These are phyloP conservation scores for Petrocephalus microphthalmus DNA, from an alignment of 2,113 vertebrate species.

Conservation along the genomic window DNA sequence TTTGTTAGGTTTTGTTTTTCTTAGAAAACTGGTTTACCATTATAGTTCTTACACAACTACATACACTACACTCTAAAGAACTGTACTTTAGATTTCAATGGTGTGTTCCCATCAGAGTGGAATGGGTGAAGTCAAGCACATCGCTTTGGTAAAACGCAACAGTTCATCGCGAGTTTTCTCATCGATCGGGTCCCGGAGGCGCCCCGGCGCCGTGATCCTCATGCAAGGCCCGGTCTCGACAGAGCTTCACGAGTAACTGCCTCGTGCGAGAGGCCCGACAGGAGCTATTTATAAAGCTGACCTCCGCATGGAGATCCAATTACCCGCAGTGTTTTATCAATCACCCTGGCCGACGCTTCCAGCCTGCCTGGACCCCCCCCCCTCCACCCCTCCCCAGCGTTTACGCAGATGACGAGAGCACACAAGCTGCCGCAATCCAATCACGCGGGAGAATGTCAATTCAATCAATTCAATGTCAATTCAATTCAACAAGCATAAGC, in stretches of 20 bases:
- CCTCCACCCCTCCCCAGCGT: too few relatives aligned
- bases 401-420: not conserved
- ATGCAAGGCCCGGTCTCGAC: not conserved
- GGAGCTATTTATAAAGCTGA: conserved; percentile 16
- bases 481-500: not conserved
- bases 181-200: not conserved
- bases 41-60: not conserved
- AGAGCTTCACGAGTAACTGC: not conserved
- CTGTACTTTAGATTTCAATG: not conserved
- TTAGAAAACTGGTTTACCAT: not conserved
- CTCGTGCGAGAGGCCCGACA: not conserved
- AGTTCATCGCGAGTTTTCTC: not conserved
- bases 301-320: conserved; percentile 16
- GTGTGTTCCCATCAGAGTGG: not conserved
- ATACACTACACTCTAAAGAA: not conserved
- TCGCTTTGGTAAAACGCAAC: not conserved
- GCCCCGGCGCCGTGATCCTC: not conserved
- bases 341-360: not conserved
- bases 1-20: too few relatives aligned
- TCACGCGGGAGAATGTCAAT: not conserved
- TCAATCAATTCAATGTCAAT: conserved; percentile 10
- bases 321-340: conserved; percentile 15
- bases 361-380: conserved; percentile 8
- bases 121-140: not conserved
- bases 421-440: not conserved